phyloP scores from a whole-genome alignment of 2,888 invertebrate species.

The Tetragonula carbonaria region DNA sequence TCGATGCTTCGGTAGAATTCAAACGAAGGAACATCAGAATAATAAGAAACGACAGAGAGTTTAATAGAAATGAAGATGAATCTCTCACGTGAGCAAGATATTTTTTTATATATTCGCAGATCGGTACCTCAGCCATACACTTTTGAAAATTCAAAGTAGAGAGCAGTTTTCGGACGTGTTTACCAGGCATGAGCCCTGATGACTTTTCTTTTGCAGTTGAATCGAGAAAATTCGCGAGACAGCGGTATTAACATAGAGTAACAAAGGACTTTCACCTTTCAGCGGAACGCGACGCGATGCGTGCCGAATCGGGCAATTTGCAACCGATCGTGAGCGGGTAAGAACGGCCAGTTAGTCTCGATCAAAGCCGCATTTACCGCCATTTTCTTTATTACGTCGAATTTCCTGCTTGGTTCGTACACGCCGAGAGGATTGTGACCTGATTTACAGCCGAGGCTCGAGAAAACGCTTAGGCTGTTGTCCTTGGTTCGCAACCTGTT shows the following conservation, averaged over 20 bases:
- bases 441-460: slow-evolving; percentile 48
- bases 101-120: too few relatives aligned
- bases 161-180: too few relatives aligned
- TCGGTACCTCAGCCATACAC: too few relatives aligned
- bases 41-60: too few relatives aligned
- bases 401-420: slow-evolving; percentile 59
- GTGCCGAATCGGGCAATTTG: slow-evolving; percentile 24
- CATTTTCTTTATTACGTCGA: slow-evolving; percentile 67
- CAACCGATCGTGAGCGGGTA: slow-evolving; percentile 51
- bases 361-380: slow-evolving; percentile 32
- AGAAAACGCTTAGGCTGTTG: slow-evolving; percentile 43
- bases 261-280: slow-evolving; percentile 19
- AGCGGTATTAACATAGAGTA: background rate
- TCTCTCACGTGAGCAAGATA: too few relatives aligned
- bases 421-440: slow-evolving; percentile 58
- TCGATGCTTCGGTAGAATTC: too few relatives aligned
- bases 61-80: too few relatives aligned
- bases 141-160: too few relatives aligned
- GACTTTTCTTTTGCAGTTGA: background rate
- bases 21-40: too few relatives aligned
- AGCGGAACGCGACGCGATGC: slow-evolving; percentile 29
- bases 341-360: slow-evolving; percentile 39
- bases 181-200: too few relatives aligned
- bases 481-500: slow-evolving; percentile 59
- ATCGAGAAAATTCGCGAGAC: background rate